Evolutionary conservation across 2,113 vertebrate genomes (phyloP), one percentile per base, ranked within the genome.

Genomic region (Spermophilus dauricus): DNA sequence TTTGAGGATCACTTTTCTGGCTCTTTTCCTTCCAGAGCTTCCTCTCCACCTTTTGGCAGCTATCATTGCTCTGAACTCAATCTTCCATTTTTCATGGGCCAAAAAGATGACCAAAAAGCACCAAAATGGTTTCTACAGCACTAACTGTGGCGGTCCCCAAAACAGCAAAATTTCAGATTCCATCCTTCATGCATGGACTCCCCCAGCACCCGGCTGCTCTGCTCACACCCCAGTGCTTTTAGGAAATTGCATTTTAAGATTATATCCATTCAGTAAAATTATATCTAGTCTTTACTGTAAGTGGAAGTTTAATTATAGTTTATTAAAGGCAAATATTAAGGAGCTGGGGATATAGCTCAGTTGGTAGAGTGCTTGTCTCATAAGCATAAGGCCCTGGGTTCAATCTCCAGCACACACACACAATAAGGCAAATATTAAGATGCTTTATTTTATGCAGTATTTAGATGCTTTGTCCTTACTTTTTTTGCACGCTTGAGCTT

Each of bases 51-150:
- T 63, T 87, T 84, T 69, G 32, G 45, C 78, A 88, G 17, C 76
- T 75, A 4, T 45, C 9, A 42, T 34, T 61, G 51, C 39, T 56
- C 65, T 72, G 61, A 30, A 56, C 22, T 37, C 13, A 26, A 11
- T 32, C 61, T 93, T 84, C 48, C 63, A 4, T 89, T 45, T 51
- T 34, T 81, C 72, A 24, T 42, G 45, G 45, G 1, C 39, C 32
- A 8, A 18, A 67, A 81, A 63, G 34, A 53, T 28, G 34, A 20
- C 80, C 48, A 63, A 10, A 53, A 24, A 39, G 78, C 30, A 28
- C n/a, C 16, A 28, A 8, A 0, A 10, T 32, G 51, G 1, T n/a
- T 45, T 32, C 5, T 8, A 48, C 7, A 13, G 12, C 6, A 12
- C 3, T 2, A 39, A 42, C 72, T 9, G 4, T 8, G 1, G 45